A percentile compares a stretch with the other conserved stretches of the same genome.
These are phyloP conservation scores for Ceryle rudis DNA, from an alignment of 2,797 vertebrate genomes.

Conservation along the genomic window DNA sequence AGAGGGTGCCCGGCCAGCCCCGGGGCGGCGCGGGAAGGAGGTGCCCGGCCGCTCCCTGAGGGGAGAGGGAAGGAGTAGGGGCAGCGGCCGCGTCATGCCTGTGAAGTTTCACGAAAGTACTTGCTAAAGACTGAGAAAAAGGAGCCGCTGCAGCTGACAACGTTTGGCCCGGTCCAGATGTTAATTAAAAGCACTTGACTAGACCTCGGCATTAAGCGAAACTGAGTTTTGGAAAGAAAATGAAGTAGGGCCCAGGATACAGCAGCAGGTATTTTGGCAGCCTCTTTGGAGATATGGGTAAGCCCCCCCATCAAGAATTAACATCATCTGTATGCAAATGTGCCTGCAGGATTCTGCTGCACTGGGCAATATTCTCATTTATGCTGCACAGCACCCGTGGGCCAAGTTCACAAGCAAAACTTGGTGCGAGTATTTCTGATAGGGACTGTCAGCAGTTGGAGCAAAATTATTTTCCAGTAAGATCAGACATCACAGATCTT, in stretches of 20 bases:
- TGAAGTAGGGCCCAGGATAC: no score
- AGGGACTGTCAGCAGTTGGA: no score
- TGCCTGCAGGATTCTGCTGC: not conserved
- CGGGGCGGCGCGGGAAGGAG: not conserved
- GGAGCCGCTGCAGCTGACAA: not conserved
- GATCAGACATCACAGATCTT: not conserved
- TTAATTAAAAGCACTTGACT: not conserved
- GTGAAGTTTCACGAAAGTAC: not conserved
- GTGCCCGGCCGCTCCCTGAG: not conserved
- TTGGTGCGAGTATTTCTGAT: not conserved
- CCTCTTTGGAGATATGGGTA: not conserved
- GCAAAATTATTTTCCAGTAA: not conserved
- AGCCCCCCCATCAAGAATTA: not conserved
- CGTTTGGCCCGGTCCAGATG: not conserved
- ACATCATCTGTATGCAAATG: fast-evolving
- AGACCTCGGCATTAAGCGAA: not conserved
- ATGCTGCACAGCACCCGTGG: not conserved
- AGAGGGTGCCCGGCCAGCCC: not conserved
- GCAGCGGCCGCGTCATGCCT: fast-evolving
- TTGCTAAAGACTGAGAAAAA: not conserved
- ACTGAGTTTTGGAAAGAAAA: not conserved
- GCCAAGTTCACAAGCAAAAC: not conserved
- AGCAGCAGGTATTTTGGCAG: not conserved
- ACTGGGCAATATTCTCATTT: not conserved
- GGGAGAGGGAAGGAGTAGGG: not conserved